Evolutionary conservation across 2,113 vertebrate species (phyloP).

Genomic region (Thermophis baileyi): DNA sequence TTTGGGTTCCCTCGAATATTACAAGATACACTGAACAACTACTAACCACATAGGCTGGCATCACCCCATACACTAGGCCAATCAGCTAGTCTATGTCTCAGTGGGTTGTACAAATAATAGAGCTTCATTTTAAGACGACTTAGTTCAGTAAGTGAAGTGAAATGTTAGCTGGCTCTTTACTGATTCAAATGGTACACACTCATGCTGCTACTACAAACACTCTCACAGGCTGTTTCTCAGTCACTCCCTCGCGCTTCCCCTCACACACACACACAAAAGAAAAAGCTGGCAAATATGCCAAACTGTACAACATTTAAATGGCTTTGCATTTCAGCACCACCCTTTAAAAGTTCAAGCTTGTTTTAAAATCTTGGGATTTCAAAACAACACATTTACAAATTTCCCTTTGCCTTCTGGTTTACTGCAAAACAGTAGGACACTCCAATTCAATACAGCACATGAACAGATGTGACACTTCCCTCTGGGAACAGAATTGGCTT

Average conservation of each 20-base stretch:
- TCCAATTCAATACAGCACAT: background rate
- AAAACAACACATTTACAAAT: background rate
- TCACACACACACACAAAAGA: background rate
- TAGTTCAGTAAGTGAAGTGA: background rate
- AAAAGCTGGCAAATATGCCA: background rate
- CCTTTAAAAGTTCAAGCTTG: background rate
- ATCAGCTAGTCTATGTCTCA: background rate
- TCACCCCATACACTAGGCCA: background rate
- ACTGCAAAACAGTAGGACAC: background rate
- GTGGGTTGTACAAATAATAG: background rate
- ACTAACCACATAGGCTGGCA: background rate
- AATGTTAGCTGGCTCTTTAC: background rate
- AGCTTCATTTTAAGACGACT: background rate
- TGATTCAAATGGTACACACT: background rate
- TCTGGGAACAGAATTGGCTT: constrained; percentile 2
- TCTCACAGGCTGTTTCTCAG: background rate
- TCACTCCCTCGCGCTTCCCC: background rate
- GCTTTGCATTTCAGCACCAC: background rate
- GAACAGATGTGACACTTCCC: constrained; percentile 24
- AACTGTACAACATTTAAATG: background rate
- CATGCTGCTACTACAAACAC: background rate
- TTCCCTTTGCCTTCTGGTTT: constrained; percentile 13
- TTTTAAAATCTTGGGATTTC: background rate
- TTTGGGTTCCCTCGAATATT: background rate
- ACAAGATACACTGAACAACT: background rate